Conservation (phyloP, 1,140 invertebrate species). For the Arion vulgaris region DNA sequence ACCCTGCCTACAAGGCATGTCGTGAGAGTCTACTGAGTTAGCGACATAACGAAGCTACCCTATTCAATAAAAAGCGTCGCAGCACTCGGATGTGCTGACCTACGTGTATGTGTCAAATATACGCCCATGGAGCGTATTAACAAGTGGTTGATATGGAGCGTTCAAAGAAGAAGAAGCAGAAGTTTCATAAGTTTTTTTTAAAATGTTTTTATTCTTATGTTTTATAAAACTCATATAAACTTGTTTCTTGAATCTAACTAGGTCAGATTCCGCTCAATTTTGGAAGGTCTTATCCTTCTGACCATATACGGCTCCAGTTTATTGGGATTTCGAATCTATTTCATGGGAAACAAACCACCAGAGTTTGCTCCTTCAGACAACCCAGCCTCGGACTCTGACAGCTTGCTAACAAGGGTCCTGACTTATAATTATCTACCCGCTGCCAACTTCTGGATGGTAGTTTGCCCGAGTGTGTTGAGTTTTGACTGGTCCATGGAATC, state of each 20-base stretch:
- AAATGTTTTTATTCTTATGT: too few species aligned
- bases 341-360: conserved; percentile 95
- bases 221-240: too few species aligned
- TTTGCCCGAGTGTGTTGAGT: conserved; percentile 91
- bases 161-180: too few species aligned
- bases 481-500: conserved; percentile 99
- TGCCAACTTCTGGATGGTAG: conserved; percentile 90
- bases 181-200: too few species aligned
- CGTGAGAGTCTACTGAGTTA: too few species aligned
- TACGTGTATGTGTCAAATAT: too few species aligned
- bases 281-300: conserved; percentile 82
- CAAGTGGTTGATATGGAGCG: too few species aligned
- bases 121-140: too few species aligned
- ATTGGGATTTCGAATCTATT: conserved; percentile 82
- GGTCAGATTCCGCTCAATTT: conserved; percentile 18
- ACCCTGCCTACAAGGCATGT: too few species aligned
- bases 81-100: too few species aligned
- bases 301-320: conserved; percentile 84
- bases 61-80: too few species aligned
- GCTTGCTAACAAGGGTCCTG: conserved; percentile 83
- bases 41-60: too few species aligned
- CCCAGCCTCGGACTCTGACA: conserved; percentile 78
- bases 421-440: conserved; percentile 93
- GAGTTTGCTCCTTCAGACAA: conserved; percentile 88
- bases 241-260: background rate